These are phyloP conservation scores for Pelodiscus sinensis DNA, from an alignment of 2,113 vertebrate species.

Conservation along the genomic window DNA sequence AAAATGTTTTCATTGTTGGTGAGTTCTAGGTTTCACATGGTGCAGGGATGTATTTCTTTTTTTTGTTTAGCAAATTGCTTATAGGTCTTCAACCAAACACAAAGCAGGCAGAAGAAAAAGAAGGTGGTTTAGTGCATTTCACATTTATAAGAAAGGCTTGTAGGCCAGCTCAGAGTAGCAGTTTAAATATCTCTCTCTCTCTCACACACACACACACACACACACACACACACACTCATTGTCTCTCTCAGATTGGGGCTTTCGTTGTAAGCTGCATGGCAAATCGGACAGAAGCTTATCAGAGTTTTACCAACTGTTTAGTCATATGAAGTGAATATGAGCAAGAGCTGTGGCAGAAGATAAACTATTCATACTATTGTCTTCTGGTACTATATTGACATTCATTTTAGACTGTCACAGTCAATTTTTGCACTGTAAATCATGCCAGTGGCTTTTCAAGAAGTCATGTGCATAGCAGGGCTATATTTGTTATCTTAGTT, in stretches of 20 bases:
- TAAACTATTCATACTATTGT: not conserved
- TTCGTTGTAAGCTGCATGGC: slow-evolving; percentile 34
- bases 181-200: slow-evolving; percentile 26
- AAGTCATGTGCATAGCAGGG: not conserved
- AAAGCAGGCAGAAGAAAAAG: slow-evolving; percentile 73
- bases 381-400: not conserved
- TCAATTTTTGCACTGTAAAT: not conserved
- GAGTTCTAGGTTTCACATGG: slow-evolving; percentile 45
- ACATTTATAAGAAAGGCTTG: slow-evolving; percentile 62
- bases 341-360: not conserved
- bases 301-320: slow-evolving; percentile 30
- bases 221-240: slow-evolving; percentile 33
- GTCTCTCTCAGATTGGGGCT: slow-evolving; percentile 43
- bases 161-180: slow-evolving; percentile 44
- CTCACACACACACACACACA: slow-evolving; percentile 49
- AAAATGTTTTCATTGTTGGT: slow-evolving; percentile 45
- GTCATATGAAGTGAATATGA: not conserved
- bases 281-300: slow-evolving; percentile 52
- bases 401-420: not conserved
- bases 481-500: not conserved
- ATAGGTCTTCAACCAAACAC: slow-evolving; percentile 67
- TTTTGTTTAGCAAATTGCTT: slow-evolving; percentile 70
- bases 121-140: slow-evolving; percentile 65
- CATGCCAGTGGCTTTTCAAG: not conserved
- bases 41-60: slow-evolving; percentile 60